phyloP scores from a whole-genome alignment of 37 sponge, comb jelly and placozoan species.

The Ephydatia muelleri region DNA sequence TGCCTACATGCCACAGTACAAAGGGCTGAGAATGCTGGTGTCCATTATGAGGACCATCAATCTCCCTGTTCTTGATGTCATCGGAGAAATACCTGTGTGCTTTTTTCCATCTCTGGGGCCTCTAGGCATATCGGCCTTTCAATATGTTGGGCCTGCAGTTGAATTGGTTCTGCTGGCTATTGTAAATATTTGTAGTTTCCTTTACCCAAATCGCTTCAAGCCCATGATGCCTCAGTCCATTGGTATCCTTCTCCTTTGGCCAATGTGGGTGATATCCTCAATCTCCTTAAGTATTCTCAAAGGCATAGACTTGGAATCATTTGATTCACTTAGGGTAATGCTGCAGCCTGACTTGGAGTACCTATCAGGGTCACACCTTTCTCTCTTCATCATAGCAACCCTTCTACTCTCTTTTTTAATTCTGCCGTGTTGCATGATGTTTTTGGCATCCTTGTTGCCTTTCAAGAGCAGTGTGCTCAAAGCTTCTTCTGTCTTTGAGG shows the following conservation, averaged over 20 bases:
- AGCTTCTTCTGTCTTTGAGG: background rate
- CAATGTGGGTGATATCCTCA: background rate
- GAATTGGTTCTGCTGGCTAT: background rate
- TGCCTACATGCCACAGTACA: background rate
- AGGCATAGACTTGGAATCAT: background rate
- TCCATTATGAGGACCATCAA: background rate
- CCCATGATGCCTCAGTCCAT: background rate
- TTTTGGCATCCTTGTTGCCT: background rate
- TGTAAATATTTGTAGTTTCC: background rate
- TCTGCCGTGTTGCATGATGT: background rate
- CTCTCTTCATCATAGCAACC: background rate
- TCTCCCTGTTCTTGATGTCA: background rate
- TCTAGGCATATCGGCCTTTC: background rate
- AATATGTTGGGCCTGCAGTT: background rate
- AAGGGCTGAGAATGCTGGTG: background rate
- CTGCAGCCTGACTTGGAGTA: background rate
- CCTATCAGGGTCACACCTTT: background rate
- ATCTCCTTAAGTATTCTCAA: background rate
- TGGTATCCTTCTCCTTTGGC: background rate
- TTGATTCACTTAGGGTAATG: background rate
- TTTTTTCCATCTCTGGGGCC: background rate
- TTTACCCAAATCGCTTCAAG: background rate
- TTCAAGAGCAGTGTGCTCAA: background rate
- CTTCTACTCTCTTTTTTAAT: background rate
- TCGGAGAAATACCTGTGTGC: constrained; percentile 34